Conservation (phyloP, 2,888 invertebrate species). For the Caenorhabditis afra region DNA sequence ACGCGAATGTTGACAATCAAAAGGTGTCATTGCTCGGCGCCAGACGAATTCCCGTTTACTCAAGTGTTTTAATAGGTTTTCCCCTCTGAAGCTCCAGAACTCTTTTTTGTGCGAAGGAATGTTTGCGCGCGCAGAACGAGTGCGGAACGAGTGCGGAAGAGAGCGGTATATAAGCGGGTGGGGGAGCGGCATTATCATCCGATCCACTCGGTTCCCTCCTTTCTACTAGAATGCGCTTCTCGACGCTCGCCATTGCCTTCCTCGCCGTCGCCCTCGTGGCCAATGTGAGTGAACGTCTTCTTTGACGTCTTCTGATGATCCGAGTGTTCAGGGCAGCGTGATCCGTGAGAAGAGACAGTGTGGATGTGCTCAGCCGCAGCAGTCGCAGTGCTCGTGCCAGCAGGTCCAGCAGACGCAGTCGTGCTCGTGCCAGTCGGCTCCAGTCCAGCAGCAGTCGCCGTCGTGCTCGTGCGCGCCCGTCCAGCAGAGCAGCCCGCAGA, state of each 20-base stretch:
- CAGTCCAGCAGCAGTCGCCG: conserved; percentile 57
- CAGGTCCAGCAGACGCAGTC: conserved; percentile 52
- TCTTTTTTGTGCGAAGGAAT: neutral
- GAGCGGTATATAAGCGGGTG: neutral
- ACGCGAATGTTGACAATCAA: neutral
- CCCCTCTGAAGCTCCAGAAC: neutral
- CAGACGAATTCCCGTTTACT: conserved; percentile 2
- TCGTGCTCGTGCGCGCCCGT: conserved; percentile 62
- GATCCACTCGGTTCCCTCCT: conserved; percentile 6
- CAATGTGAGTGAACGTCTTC: conserved; percentile 29
- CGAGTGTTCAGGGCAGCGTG: conserved; percentile 60
- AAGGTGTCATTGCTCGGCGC: neutral
- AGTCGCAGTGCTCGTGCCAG: conserved; percentile 61
- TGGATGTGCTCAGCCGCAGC: conserved; percentile 62
- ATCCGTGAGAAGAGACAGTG: conserved; percentile 69
- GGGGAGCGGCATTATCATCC: neutral
- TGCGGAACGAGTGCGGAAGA: conserved; percentile 1
- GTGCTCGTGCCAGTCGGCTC: conserved; percentile 67
- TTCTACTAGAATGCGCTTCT: conserved; percentile 51
- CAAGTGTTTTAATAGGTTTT: conserved; percentile 1
- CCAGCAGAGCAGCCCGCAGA: conserved; percentile 53
- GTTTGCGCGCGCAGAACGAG: neutral
- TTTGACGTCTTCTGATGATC: neutral
- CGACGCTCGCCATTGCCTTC: conserved; percentile 51
- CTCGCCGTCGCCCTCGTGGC: conserved; percentile 51